Conservation (phyloP, 2,797 vertebrate genomes). For the Ctenosaura bakeri region DNA sequence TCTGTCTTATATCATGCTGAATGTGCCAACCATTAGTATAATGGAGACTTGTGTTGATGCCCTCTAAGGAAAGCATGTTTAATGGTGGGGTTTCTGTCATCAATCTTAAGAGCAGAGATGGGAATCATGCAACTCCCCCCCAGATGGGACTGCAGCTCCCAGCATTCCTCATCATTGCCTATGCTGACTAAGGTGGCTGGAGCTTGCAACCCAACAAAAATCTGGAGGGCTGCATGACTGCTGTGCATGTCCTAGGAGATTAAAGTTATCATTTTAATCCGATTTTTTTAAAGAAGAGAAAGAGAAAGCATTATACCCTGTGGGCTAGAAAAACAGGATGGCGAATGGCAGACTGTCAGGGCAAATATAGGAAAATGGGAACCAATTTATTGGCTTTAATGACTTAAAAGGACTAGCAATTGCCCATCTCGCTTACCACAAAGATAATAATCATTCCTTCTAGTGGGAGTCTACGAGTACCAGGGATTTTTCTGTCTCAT, state of each 20-base stretch:
- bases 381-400: background rate
- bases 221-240: too few species aligned
- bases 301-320: background rate
- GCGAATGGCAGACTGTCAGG: too few species aligned
- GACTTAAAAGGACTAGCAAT: background rate
- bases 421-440: background rate
- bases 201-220: too few species aligned
- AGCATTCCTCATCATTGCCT: too few species aligned
- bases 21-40: background rate
- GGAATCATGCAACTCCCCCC: too few species aligned
- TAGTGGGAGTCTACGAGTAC: background rate
- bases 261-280: background rate
- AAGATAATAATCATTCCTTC: background rate
- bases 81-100: too few species aligned
- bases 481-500: background rate
- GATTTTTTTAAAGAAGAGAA: background rate
- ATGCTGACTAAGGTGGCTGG: too few species aligned
- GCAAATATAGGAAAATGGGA: background rate
- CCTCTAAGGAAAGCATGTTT: too few species aligned
- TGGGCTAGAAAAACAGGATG: background rate
- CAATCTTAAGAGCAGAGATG: too few species aligned
- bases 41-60: too few species aligned
- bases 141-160: too few species aligned
- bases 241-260: background rate
- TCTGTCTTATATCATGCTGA: background rate